Conservation (phyloP, 2,113 vertebrate genomes). For the Trematomus loennbergii region DNA sequence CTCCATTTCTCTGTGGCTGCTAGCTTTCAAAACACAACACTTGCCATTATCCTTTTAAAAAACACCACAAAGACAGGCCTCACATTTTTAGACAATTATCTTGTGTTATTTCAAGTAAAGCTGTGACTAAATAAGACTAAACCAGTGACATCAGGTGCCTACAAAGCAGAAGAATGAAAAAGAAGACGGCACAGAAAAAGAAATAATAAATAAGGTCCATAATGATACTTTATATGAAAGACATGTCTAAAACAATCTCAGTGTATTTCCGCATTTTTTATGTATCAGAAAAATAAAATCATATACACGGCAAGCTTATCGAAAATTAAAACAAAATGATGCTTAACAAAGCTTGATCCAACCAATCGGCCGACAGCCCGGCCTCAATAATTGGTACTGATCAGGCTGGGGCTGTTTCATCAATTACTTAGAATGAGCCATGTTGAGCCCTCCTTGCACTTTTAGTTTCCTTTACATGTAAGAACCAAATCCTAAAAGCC, state of each 20-base stretch:
- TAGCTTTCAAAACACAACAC: slow-evolving; percentile 27
- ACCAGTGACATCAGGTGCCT: slow-evolving; percentile 45
- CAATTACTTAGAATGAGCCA: slow-evolving; percentile 41
- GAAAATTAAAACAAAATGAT: slow-evolving; percentile 54
- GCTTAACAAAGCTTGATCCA: slow-evolving; percentile 44
- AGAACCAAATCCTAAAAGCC: slow-evolving; percentile 72
- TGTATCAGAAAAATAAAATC: slow-evolving; percentile 50
- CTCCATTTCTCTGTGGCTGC: slow-evolving; percentile 25
- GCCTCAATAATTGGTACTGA: slow-evolving; percentile 39
- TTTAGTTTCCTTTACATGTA: slow-evolving; percentile 70
- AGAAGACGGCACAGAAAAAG: slow-evolving; percentile 54
- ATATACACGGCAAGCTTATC: slow-evolving; percentile 48
- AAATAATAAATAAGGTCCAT: slow-evolving; percentile 72
- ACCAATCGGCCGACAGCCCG: slow-evolving; percentile 19
- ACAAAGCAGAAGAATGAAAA: slow-evolving; percentile 55
- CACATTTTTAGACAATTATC: slow-evolving; percentile 27
- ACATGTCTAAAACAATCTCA: slow-evolving; percentile 60
- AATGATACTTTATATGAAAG: slow-evolving; percentile 61
- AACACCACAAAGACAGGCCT: slow-evolving; percentile 36
- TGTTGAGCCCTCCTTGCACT: slow-evolving; percentile 38
- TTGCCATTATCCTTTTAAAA: slow-evolving; percentile 14
- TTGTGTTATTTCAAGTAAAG: slow-evolving; percentile 52
- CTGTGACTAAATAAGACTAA: slow-evolving; percentile 57
- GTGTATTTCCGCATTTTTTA: slow-evolving; percentile 55
- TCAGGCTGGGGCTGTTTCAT: slow-evolving; percentile 40